Conservation (phyloP, 53 echinoderm and acorn worm genomes). For the Hippasteria phrygiana region DNA sequence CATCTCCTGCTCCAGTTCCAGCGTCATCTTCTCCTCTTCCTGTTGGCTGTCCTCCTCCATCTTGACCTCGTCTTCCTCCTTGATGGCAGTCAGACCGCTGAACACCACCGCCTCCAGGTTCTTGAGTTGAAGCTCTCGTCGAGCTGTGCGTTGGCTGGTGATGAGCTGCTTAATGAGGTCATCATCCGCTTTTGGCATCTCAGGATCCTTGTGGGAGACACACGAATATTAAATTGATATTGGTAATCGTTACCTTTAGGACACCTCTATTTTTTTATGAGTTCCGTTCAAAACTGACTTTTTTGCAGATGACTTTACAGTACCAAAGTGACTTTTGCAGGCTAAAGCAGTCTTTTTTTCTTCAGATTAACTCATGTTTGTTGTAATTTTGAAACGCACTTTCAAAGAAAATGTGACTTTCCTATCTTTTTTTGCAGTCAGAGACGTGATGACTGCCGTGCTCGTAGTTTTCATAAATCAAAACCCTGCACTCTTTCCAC, state of each 20-base stretch:
- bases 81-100: conserved; percentile 51
- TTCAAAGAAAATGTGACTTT: too few relatives aligned
- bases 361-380: too few relatives aligned
- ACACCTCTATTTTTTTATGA: too few relatives aligned
- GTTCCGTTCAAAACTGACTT: too few relatives aligned
- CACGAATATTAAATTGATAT: not conserved
- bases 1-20: conserved; percentile 70
- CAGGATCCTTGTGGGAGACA: conserved; percentile 26
- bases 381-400: too few relatives aligned
- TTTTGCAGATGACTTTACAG: too few relatives aligned
- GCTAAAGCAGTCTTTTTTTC: too few relatives aligned
- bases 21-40: conserved; percentile 55
- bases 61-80: conserved; percentile 62
- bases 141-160: conserved; percentile 76
- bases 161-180: conserved; percentile 83
- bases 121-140: conserved; percentile 92
- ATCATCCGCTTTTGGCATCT: conserved; percentile 61
- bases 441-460: too few relatives aligned
- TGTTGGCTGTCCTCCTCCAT: conserved; percentile 72
- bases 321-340: too few relatives aligned
- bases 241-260: not conserved
- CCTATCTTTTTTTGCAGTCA: too few relatives aligned
- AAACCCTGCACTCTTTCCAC: too few relatives aligned
- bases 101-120: conserved; percentile 83
- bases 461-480: too few relatives aligned